Conservation (phyloP, 2,113 vertebrate genomes). For the Callipepla californica region DNA sequence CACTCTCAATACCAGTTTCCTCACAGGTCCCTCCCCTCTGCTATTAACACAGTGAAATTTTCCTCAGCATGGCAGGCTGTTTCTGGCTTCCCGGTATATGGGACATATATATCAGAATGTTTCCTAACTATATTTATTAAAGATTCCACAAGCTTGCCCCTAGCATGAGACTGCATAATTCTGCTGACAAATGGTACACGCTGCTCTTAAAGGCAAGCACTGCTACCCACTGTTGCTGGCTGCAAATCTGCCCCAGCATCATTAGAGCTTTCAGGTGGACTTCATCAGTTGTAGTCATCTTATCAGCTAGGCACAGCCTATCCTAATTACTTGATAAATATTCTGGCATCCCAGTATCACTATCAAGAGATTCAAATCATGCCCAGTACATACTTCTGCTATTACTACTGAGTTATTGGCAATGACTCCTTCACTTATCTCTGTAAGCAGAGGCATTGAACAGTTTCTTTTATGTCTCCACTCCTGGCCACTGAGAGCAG, state of each 20-base stretch:
- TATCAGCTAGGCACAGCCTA: slow-evolving; percentile 82
- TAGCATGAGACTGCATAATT: slow-evolving; percentile 57
- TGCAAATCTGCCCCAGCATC: slow-evolving; percentile 69
- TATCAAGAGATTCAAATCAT: slow-evolving; percentile 81
- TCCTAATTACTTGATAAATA: slow-evolving; percentile 81
- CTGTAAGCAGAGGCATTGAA: slow-evolving; percentile 74
- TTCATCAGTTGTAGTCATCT: slow-evolving; percentile 78
- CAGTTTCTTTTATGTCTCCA: slow-evolving; percentile 75
- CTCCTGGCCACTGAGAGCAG: slow-evolving; percentile 66
- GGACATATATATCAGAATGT: not conserved
- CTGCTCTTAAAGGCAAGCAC: slow-evolving; percentile 53
- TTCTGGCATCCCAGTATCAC: slow-evolving; percentile 74
- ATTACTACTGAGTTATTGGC: slow-evolving; percentile 75
- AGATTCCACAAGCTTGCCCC: slow-evolving; percentile 59
- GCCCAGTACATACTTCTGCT: slow-evolving; percentile 72
- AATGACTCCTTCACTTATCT: slow-evolving; percentile 80
- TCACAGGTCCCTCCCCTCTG: not conserved
- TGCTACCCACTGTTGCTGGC: slow-evolving; percentile 28
- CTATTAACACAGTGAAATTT: slow-evolving; percentile 27
- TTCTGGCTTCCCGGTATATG: not conserved
- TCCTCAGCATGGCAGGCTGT: not conserved
- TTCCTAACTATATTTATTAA: slow-evolving; percentile 44
- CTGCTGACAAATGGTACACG: slow-evolving; percentile 50
- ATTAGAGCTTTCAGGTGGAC: slow-evolving; percentile 73
- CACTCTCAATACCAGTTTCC: not conserved